Conservation (phyloP, 2,888 invertebrate species). For the Antitype chi region DNA sequence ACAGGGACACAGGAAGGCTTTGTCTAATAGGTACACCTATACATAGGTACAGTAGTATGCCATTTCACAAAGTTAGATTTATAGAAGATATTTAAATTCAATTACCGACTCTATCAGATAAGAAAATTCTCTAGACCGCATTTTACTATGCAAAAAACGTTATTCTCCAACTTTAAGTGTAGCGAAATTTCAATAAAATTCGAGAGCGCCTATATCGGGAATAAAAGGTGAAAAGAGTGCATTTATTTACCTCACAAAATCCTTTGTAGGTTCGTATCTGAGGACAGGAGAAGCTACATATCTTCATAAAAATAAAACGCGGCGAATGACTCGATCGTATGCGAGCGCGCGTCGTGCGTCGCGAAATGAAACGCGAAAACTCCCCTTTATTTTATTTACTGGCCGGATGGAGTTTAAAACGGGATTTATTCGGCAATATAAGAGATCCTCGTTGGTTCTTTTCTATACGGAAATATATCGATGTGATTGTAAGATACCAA, state of each 20-base stretch:
- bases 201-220: constrained; percentile 28
- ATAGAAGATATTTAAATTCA: constrained; percentile 9
- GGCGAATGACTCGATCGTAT: constrained; percentile 78
- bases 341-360: constrained; percentile 70
- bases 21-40: neutral
- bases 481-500: constrained; percentile 63
- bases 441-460: constrained; percentile 73
- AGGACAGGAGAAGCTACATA: constrained; percentile 76
- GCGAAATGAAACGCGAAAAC: constrained; percentile 80
- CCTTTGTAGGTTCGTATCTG: constrained; percentile 72
- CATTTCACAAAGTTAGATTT: neutral
- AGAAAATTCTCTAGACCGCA: neutral
- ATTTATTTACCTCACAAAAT: constrained; percentile 75
- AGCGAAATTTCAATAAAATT: constrained; percentile 50
- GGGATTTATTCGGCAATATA: constrained; percentile 85
- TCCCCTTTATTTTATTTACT: constrained; percentile 86
- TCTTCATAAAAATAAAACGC: constrained; percentile 87
- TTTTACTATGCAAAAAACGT: constrained; percentile 11
- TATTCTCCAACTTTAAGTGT: constrained; percentile 15
- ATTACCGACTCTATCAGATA: neutral
- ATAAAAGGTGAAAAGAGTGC: constrained; percentile 67
- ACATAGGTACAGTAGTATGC: neutral
- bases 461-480: constrained; percentile 64
- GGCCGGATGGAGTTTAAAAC: constrained; percentile 83
- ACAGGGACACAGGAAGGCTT: neutral